phyloP scores from a whole-genome alignment of 2,888 invertebrate genomes.

The Limnephilus auricula region DNA sequence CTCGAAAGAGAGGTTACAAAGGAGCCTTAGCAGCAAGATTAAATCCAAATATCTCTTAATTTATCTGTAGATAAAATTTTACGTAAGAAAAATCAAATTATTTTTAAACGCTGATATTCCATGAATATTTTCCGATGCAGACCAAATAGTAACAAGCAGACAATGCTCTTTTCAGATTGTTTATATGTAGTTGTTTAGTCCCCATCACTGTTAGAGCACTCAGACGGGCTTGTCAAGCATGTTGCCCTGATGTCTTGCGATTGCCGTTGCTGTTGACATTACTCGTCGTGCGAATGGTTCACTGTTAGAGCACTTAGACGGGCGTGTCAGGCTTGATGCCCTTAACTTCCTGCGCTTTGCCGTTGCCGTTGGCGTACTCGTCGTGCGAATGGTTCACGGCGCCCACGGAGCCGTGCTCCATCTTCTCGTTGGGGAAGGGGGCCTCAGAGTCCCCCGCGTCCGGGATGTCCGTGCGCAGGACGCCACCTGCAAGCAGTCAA shows the following conservation, averaged over 20 bases:
- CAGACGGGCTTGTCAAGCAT: constrained; percentile 77
- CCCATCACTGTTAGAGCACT: constrained; percentile 58
- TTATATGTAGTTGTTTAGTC: not conserved
- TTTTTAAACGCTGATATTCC: not conserved
- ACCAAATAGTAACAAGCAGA: not conserved
- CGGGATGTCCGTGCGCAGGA: constrained; percentile 80
- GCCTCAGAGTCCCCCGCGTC: constrained; percentile 81
- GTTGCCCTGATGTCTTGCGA: constrained; percentile 73
- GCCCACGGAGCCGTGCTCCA: constrained; percentile 77
- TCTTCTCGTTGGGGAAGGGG: constrained; percentile 78
- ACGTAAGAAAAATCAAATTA: not conserved
- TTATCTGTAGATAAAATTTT: not conserved
- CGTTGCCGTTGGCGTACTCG: constrained; percentile 78
- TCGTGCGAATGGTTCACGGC: constrained; percentile 80
- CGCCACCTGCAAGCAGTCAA: constrained; percentile 78
- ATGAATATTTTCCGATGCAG: not conserved
- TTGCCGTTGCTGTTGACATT: constrained; percentile 78
- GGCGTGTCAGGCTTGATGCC: constrained; percentile 78
- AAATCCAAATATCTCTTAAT: not conserved
- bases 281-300: constrained; percentile 78
- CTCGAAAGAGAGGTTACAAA: not conserved
- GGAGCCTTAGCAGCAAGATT: not conserved
- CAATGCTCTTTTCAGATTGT: not conserved
- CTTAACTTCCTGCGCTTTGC: constrained; percentile 70
- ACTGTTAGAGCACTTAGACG: constrained; percentile 70